phyloP scores from a whole-genome alignment of 2,113 vertebrate genomes.

The Corythaixoides concolor region DNA sequence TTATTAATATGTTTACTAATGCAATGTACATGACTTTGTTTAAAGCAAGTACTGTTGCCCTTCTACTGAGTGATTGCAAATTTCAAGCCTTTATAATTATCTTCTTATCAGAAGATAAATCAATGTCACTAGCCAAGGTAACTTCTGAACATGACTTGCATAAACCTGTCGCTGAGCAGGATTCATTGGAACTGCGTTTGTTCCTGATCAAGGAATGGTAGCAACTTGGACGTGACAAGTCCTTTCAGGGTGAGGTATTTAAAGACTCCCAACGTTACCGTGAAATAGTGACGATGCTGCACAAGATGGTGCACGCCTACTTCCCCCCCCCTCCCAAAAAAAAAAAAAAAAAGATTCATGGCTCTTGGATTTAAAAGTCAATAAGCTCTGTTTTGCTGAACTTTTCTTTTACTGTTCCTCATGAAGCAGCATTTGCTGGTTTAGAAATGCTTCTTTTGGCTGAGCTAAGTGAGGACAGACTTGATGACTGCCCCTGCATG shows the following conservation, averaged over 20 bases:
- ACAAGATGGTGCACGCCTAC: neutral
- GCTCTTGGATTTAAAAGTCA: neutral
- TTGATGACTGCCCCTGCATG: neutral
- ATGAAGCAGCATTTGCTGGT: neutral
- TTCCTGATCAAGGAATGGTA: neutral
- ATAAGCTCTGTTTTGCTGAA: neutral
- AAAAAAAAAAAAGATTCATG: neutral
- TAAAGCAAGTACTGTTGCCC: neutral
- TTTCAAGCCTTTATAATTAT: neutral
- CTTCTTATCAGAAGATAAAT: constrained; percentile 11
- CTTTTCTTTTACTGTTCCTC: neutral
- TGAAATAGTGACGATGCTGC: neutral
- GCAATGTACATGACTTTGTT: neutral
- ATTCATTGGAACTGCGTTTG: neutral
- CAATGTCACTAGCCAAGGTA: neutral
- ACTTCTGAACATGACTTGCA: neutral
- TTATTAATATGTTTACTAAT: neutral
- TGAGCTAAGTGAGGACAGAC: neutral
- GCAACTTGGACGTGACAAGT: neutral
- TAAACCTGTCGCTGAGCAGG: neutral
- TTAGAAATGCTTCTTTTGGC: neutral
- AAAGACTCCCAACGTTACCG: neutral
- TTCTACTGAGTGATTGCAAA: neutral
- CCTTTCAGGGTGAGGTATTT: neutral
- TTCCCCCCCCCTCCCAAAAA: fast-evolving